Evolutionary conservation across 2,888 invertebrate species (phyloP).

Genomic region (Cheiracanthium punctorium): DNA sequence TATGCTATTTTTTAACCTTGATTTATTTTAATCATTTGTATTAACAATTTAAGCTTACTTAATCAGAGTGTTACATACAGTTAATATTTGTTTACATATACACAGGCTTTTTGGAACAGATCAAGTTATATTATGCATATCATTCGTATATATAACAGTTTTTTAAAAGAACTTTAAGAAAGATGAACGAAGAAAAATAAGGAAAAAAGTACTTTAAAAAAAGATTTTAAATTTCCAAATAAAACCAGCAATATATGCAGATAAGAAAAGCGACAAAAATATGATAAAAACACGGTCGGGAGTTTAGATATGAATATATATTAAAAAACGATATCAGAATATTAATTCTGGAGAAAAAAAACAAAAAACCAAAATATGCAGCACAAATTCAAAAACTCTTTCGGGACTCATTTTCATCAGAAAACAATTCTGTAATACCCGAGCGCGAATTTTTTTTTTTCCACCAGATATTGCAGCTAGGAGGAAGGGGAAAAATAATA

Average conservation of each 20-base stretch:
- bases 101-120: no score
- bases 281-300: neutral
- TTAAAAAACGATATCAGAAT: neutral
- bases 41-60: no score
- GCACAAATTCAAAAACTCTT: neutral
- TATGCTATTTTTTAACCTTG: no score
- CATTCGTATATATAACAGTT: no score
- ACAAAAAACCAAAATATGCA: neutral
- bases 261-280: neutral
- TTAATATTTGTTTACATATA: no score
- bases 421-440: conserved; percentile 4
- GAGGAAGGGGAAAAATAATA: neutral
- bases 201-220: neutral
- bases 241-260: neutral
- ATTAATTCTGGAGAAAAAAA: neutral
- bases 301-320: neutral
- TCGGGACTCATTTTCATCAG: neutral
- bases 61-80: no score
- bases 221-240: neutral
- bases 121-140: no score
- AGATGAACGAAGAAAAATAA: no score
- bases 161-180: no score
- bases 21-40: no score
- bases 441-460: neutral
- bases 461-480: neutral